phyloP scores from a whole-genome alignment of 2,113 vertebrate species.

The Triplophysa rosa region DNA sequence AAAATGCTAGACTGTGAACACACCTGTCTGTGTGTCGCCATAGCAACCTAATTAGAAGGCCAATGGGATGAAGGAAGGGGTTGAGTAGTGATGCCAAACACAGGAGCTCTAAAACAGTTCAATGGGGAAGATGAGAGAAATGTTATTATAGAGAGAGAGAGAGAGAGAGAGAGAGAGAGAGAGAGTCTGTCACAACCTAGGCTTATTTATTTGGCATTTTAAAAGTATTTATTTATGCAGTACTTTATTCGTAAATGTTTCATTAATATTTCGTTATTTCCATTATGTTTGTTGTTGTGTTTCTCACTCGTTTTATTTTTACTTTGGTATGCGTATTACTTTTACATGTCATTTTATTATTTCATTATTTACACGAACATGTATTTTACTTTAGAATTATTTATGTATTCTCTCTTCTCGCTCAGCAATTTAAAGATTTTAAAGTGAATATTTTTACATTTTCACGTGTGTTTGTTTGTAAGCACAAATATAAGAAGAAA shows the following conservation, averaged over 20 bases:
- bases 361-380: neutral
- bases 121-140: neutral
- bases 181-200: neutral
- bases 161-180: neutral
- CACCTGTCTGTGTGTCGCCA: conserved; percentile 53
- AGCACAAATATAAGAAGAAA: too few relatives aligned
- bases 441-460: neutral
- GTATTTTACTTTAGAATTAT: neutral
- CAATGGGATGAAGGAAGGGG: conserved; percentile 40
- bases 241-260: neutral
- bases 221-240: neutral
- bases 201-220: neutral
- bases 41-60: conserved; percentile 57
- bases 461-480: too few relatives aligned
- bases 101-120: conserved; percentile 23
- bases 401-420: neutral
- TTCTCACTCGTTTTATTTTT: neutral
- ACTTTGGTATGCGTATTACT: neutral
- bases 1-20: conserved; percentile 39
- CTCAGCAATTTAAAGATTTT: too few relatives aligned
- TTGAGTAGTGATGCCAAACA: conserved; percentile 38
- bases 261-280: neutral
- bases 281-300: neutral
- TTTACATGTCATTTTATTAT: neutral
- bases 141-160: neutral